A percentile compares a stretch with the other conserved stretches of the same genome.
Evolutionary conservation across 2,113 vertebrate species (phyloP).

Genomic region (Piaya cayana): DNA sequence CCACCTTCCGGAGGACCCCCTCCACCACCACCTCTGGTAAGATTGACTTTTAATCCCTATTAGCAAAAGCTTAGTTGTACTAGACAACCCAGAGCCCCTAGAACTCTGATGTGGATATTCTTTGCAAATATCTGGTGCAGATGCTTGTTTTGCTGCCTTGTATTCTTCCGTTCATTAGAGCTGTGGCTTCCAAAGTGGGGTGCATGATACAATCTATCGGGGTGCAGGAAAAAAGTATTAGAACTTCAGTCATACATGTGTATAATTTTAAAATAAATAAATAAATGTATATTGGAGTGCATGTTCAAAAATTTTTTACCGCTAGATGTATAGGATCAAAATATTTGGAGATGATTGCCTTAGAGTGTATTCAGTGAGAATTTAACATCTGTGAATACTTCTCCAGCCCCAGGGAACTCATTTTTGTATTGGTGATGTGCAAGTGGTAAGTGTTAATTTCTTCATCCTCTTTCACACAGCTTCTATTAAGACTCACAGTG

Average conservation of each 20-base stretch:
- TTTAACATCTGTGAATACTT: not conserved
- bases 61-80: not conserved
- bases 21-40: conserved; percentile 73
- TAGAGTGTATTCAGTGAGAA: not conserved
- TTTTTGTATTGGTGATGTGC: not conserved
- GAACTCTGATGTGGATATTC: not conserved
- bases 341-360: not conserved
- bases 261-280: not conserved
- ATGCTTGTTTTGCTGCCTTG: not conserved
- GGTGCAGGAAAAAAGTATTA: not conserved
- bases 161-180: not conserved
- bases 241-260: not conserved
- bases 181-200: not conserved
- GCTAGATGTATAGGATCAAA: not conserved
- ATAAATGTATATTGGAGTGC: not conserved
- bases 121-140: not conserved
- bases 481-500: not conserved
- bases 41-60: not conserved
- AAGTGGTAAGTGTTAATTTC: conserved; percentile 33
- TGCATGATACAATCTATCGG: not conserved
- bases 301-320: not conserved
- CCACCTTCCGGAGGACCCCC: conserved; percentile 52
- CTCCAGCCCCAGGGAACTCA: not conserved
- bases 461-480: not conserved
- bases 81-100: not conserved